Base-by-base conservation (phyloP, 2,888 invertebrate genomes). In the Alloplasta piceator region DNA sequence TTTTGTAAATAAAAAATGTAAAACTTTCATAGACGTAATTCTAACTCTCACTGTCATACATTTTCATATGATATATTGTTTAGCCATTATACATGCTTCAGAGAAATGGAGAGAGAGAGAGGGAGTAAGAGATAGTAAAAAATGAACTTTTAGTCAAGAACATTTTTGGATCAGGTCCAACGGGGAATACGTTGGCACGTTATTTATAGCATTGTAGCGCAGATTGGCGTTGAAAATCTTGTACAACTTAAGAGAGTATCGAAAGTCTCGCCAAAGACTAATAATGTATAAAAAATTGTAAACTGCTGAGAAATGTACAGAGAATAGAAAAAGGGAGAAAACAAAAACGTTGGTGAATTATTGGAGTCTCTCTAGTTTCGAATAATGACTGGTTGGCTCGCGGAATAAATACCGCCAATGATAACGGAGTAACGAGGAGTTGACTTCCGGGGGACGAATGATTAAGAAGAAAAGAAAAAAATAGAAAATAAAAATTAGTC, bases 91-190 rank as follows among this genome's bases (percentile, higher is more conserved):
- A 43, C 12, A 12, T 4, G n/a, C 7, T 6, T 6, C 14, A 12
- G 12, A 12, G 7, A 52, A 50, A 50, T 14, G 1, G 26, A 26
- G 3, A 26, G 26, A 26, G 26, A 26, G 3, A 26, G 26, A 26
- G 26, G 26, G 26, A 26, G 26, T 26, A 26, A 26, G 26, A 3
- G 26, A 26, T 26, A 26, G 5, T 43, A 74, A 64, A 64, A 73
- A 67, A 67, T 26, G 12, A 14, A 52, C 52, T 75, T 75, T 75
- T 75, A 56, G 39, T 72, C 43, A 58, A 38, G 14, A 61, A 67
- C 48, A 71, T 78, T 50, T 72, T 78, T 82, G 82, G 82, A 78
- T 50, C 12, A 14, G 16, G 58, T 75, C 82, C 82, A 82, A 78
- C 55, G 68, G 78, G 63, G 78, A 78, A 68, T 61, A 46, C 48